Evolutionary conservation across 2,113 vertebrate species (phyloP), one percentile per base, ranked within the genome.

Genomic region (Coptodon rendalli): DNA sequence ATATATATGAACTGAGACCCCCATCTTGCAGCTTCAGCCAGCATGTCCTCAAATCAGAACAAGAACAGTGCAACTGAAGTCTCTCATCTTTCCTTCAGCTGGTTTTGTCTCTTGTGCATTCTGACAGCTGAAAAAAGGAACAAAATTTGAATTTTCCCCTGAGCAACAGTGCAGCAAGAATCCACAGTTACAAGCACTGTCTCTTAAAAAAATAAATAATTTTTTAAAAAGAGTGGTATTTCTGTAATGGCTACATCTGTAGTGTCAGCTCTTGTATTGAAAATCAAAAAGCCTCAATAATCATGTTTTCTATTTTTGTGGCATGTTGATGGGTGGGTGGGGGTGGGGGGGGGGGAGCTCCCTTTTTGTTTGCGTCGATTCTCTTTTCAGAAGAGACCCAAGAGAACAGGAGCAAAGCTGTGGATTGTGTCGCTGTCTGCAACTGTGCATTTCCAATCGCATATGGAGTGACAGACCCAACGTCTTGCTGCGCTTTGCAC

Each of bases 211-310:
- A 48, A 63, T 0, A 12, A 19, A 63, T 1, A 36, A 0, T 0
- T 0, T 7, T 61, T 36, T 12, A 5, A 85, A 43, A 54, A 86
- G 83, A 50, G 12, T 59, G 59, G 11, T 43, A 81, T 89, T 86
- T 81, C 27, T 84, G 68, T 84, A 87, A 88, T 73, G 82, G 85
- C 57, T 81, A 66, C 84, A 89, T 88, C 63, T 90, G 81, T 71
- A 88, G 59, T 85, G 88, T 81, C 82, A 85, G 45, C 50, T 54
- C 24, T 81, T 56, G 38, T 61, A 85, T 79, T 8, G 53, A 87
- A 57, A 91, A 88, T 68, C 38, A 89, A 90, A 91, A 83, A 29
- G 63, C 88, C 87, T 92, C 83, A 89, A 86, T 91, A 92, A 91
- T 91, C 66, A 79, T 86, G 79, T 91, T 86, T 81, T 89, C 53